Evolutionary conservation across 2,113 vertebrate genomes (phyloP).

Genomic region (Ploceus nigricollis): DNA sequence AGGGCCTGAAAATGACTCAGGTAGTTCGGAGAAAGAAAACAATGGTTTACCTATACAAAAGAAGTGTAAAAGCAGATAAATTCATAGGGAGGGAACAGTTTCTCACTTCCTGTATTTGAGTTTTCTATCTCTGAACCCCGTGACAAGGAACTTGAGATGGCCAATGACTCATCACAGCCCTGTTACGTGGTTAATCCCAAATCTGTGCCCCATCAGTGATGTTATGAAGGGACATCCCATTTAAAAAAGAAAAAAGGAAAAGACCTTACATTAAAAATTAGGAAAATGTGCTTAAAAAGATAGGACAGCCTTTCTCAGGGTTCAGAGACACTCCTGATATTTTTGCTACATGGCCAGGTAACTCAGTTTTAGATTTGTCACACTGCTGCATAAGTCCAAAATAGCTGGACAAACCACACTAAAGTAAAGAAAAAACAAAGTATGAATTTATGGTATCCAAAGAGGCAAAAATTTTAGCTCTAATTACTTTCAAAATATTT

Average conservation of each 20-base stretch:
- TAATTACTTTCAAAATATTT: background rate
- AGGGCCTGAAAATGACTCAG: background rate
- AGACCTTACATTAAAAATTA: background rate
- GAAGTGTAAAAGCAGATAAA: background rate
- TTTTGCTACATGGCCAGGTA: background rate
- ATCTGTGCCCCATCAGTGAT: background rate
- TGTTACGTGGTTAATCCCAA: accelerated
- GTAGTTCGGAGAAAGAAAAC: background rate
- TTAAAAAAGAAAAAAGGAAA: background rate
- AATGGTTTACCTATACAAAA: background rate
- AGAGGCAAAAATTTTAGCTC: background rate
- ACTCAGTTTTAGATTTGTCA: background rate
- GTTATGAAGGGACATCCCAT: background rate
- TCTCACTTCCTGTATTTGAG: background rate
- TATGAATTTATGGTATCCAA: background rate
- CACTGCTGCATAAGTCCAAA: background rate
- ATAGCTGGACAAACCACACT: background rate
- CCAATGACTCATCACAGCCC: conserved; percentile 11
- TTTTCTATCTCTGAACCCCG: background rate
- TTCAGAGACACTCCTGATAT: background rate
- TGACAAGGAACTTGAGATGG: background rate
- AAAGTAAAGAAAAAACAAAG: background rate
- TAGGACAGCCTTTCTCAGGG: background rate
- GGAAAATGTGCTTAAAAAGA: background rate
- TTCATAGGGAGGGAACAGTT: background rate